These are phyloP conservation scores for Gerris buenoi DNA, from an alignment of 1,140 invertebrate genomes.

Conservation along the genomic window DNA sequence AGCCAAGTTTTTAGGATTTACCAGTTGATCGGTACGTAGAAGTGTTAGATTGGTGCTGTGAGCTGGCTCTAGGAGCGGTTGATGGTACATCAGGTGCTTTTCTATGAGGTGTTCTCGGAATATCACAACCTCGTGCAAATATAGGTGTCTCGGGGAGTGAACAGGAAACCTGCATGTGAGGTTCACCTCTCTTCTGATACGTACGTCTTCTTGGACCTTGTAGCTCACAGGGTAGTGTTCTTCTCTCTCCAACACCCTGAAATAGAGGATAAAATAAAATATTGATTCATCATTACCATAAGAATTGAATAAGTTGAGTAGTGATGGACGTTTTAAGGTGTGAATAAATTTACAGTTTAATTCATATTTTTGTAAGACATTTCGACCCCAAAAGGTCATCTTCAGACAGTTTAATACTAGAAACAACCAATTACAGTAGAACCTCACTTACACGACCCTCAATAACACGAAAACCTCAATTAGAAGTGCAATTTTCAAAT, in stretches of 20 bases:
- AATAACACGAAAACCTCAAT: no score
- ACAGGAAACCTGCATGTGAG: constrained; percentile 41
- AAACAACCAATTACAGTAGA: no score
- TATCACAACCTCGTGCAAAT: constrained; percentile 47
- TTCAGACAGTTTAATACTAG: no score
- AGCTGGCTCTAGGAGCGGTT: constrained; percentile 14
- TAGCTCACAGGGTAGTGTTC: constrained; percentile 51
- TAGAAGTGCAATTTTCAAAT: no score
- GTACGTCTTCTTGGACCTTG: constrained; percentile 37
- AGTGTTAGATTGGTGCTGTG: neutral
- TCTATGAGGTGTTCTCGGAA: constrained; percentile 24
- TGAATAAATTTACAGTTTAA: no score
- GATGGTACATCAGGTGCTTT: constrained; percentile 22
- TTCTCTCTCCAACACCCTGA: constrained; percentile 36
- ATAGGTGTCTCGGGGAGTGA: constrained; percentile 69
- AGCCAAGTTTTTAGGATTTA: constrained; percentile 1
- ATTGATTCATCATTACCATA: no score
- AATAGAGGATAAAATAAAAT: no score
- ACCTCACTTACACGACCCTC: no score
- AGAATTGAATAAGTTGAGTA: no score
- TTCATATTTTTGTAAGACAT: no score
- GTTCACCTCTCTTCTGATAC: constrained; percentile 31
- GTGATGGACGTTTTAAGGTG: no score
- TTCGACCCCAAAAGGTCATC: no score
- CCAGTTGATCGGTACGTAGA: constrained; percentile 8